Evolutionary conservation across 1,140 invertebrate genomes (phyloP), one percentile per base, ranked within the genome.

Genomic region (Macrobrachium nipponense): DNA sequence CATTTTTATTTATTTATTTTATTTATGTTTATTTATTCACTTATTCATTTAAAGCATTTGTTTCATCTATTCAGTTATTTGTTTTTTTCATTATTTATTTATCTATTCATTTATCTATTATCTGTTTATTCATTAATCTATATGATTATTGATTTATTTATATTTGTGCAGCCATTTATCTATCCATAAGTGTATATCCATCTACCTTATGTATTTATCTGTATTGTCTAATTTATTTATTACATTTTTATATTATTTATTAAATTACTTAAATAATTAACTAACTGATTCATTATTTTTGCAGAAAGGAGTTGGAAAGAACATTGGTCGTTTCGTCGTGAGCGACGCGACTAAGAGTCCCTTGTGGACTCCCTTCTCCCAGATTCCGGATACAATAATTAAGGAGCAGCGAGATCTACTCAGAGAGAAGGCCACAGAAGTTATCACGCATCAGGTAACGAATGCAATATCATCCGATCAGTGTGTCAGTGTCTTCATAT

Each of bases 231-330:
- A n/a, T 36, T 36, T 36, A 36, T 36, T 36, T 36, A 36, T 36
- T 36, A 36, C 27, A 36, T 36, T 4, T 36, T 36, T 36, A 36
- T 36, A 36, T 36, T 36, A 36, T 36, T 36, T 36, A 36, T 36
- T 36, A 4, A 36, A 36, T 36, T 36, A 36, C 4, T 36, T 36
- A 1, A 2, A 1, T 36, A 20, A 7, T 27, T 27, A 12, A 27
- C 5, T 14, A 17, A 18, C 36, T 3, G 73, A n/a, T 18, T 44
- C 5, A 18, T 14, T 81, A 44, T 43, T 4, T 11, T 14, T 51
- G 12, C 87, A 88, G 87, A 81, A 88, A 76, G 78, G 72, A 20
- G 87, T 88, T 23, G 60, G 23, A 18, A 61, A 87, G 60, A 51
- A 43, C 23, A 27, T 87, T 0, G 64, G 61, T 8, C 73, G 76